Conservation (phyloP, 1,140 invertebrate genomes). For the Chironomus striatipennis region DNA sequence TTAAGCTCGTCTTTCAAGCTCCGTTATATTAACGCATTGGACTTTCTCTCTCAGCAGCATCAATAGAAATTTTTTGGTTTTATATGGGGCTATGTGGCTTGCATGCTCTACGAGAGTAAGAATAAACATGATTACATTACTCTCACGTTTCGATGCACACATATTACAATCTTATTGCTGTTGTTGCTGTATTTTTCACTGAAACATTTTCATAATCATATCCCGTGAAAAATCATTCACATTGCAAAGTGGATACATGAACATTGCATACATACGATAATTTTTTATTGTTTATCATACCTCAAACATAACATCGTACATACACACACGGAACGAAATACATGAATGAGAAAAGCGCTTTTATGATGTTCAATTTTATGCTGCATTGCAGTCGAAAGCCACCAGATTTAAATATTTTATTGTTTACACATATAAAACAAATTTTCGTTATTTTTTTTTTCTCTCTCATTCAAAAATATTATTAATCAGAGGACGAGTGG, state of each 20-base stretch:
- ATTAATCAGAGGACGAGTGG: too few species aligned
- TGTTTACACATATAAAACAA: neutral
- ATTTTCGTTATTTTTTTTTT: too few species aligned
- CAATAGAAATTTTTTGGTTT: too few species aligned
- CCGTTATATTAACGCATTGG: too few species aligned
- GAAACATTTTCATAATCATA: neutral
- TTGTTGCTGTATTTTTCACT: neutral
- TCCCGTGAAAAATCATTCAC: neutral
- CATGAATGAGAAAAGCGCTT: neutral
- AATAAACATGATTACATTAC: too few species aligned
- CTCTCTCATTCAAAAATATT: too few species aligned
- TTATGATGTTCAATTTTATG: constrained; percentile 16
- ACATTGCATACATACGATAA: neutral
- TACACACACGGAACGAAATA: neutral
- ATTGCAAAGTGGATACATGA: neutral
- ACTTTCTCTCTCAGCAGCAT: too few species aligned
- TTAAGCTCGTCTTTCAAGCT: too few species aligned
- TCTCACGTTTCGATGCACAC: too few species aligned
- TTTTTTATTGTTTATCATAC: neutral
- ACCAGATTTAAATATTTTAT: constrained; percentile 18
- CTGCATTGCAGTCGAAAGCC: constrained; percentile 15
- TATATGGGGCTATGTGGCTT: too few species aligned
- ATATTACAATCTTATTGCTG: too few species aligned
- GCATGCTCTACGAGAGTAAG: too few species aligned
- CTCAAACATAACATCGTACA: neutral